Percentiles rank a stretch among this genome's conserved stretches.
Evolutionary conservation across 1,140 invertebrate species (phyloP).

Genomic region (Apis mellifera): DNA sequence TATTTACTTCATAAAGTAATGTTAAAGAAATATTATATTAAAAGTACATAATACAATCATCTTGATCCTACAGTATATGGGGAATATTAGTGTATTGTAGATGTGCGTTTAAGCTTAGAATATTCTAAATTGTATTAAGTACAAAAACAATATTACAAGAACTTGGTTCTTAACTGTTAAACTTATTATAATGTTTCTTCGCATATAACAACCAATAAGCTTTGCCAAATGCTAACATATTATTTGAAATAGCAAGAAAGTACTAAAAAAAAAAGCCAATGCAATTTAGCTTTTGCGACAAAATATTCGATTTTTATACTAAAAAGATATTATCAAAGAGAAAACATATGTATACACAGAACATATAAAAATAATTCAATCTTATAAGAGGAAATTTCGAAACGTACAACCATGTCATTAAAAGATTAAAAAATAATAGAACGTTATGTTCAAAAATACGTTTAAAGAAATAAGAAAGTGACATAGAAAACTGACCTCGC

Average conservation of each 20-base stretch:
- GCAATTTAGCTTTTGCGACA: conserved; percentile 46
- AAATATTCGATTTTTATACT: conserved; percentile 38
- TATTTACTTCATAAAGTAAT: conserved; percentile 18
- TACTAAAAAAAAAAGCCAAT: conserved; percentile 50
- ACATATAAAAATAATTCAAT: conserved; percentile 43
- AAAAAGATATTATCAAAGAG: conserved; percentile 33
- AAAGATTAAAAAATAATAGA: conserved; percentile 44
- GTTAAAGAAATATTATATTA: not conserved
- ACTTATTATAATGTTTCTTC: conserved; percentile 17
- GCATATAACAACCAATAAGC: conserved; percentile 31
- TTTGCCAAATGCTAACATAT: conserved; percentile 44
- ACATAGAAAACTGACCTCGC: conserved; percentile 81
- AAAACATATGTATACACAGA: conserved; percentile 47
- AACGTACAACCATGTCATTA: conserved; percentile 23
- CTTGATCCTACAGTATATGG: conserved; percentile 13
- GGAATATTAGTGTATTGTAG: conserved; percentile 7
- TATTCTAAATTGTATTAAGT: conserved; percentile 5
- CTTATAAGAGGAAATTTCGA: conserved; percentile 29
- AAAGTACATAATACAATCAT: conserved; percentile 11
- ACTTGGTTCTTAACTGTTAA: not conserved
- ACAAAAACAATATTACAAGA: conserved; percentile 12
- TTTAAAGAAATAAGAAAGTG: conserved; percentile 80
- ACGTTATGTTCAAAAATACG: conserved; percentile 49
- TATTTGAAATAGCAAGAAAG: conserved; percentile 29
- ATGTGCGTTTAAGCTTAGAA: conserved; percentile 39